phyloP scores from a whole-genome alignment of 2,113 vertebrate genomes.

The Scatophagus argus region DNA sequence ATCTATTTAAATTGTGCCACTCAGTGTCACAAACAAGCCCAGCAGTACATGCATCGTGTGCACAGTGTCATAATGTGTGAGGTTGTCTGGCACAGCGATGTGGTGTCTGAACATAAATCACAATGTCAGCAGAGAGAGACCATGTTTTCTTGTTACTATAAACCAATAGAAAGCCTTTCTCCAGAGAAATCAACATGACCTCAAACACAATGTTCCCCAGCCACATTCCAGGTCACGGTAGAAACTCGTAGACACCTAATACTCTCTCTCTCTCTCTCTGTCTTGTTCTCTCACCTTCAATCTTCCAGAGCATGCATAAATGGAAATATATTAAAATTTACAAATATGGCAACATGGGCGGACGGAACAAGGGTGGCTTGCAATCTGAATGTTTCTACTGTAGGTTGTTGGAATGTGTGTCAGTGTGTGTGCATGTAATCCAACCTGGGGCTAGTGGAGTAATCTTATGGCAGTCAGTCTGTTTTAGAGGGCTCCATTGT shows the following conservation, averaged over 20 bases:
- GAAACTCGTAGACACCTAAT: slow-evolving; percentile 45
- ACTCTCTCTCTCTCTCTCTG: not conserved
- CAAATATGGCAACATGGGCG: slow-evolving; percentile 36
- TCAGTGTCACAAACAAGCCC: slow-evolving; percentile 62
- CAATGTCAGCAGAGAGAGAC: slow-evolving; percentile 74
- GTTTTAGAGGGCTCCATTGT: slow-evolving; percentile 67
- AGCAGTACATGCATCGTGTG: slow-evolving; percentile 45
- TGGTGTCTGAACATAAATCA: slow-evolving; percentile 81
- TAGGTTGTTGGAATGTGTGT: not conserved
- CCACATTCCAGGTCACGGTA: slow-evolving; percentile 36
- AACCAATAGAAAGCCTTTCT: slow-evolving; percentile 68
- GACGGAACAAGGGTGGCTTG: slow-evolving; percentile 13
- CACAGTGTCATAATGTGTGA: slow-evolving; percentile 67
- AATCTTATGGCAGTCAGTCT: slow-evolving; percentile 69
- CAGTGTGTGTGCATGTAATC: slow-evolving; percentile 28
- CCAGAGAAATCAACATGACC: slow-evolving; percentile 81
- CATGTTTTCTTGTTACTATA: slow-evolving; percentile 62
- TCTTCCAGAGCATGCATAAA: slow-evolving; percentile 38
- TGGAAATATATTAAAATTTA: slow-evolving; percentile 52
- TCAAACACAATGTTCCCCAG: slow-evolving; percentile 49
- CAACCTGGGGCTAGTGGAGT: slow-evolving; percentile 37
- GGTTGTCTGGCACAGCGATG: slow-evolving; percentile 67
- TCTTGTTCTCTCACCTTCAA: not conserved
- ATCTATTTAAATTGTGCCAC: slow-evolving; percentile 69
- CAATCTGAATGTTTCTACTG: slow-evolving; percentile 28